These are phyloP conservation scores for Magallana gigas DNA, from an alignment of 1,140 invertebrate genomes.

Conservation along the genomic window DNA sequence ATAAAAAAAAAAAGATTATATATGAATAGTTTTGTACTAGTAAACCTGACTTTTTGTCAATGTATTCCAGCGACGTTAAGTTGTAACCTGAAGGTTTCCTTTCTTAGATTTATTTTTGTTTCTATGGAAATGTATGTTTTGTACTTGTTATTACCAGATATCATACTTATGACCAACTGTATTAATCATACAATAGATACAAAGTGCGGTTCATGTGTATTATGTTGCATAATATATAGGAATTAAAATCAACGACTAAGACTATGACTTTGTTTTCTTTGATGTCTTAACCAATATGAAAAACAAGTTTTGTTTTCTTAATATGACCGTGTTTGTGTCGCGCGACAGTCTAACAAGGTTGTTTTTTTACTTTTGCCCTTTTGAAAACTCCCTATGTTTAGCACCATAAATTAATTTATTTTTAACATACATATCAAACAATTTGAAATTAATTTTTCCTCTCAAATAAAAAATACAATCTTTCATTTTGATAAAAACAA, in stretches of 20 bases:
- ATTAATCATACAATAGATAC: conserved; percentile 23
- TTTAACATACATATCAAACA: too few species aligned
- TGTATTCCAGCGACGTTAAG: background rate
- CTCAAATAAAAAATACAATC: too few species aligned
- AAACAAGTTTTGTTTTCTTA: too few species aligned
- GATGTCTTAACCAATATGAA: too few species aligned
- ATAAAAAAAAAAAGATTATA: background rate
- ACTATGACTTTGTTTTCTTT: background rate
- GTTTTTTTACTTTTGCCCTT: too few species aligned
- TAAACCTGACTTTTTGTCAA: conserved; percentile 21
- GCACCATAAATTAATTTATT: too few species aligned
- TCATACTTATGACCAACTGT: conserved; percentile 10
- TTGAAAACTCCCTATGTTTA: too few species aligned
- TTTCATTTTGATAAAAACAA: too few species aligned
- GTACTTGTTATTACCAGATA: conserved; percentile 33
- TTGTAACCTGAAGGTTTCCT: background rate
- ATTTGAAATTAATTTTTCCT: too few species aligned
- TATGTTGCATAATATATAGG: conserved; percentile 38
- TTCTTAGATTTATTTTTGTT: conserved; percentile 20
- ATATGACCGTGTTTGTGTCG: too few species aligned
- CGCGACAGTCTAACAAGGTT: too few species aligned
- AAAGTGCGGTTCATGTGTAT: conserved; percentile 33
- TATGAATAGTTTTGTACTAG: conserved; percentile 1
- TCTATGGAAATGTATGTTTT: conserved; percentile 31
- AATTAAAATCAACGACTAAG: conserved; percentile 38